Base-by-base conservation (phyloP, 2,888 invertebrate genomes). In the Muscina levida region DNA sequence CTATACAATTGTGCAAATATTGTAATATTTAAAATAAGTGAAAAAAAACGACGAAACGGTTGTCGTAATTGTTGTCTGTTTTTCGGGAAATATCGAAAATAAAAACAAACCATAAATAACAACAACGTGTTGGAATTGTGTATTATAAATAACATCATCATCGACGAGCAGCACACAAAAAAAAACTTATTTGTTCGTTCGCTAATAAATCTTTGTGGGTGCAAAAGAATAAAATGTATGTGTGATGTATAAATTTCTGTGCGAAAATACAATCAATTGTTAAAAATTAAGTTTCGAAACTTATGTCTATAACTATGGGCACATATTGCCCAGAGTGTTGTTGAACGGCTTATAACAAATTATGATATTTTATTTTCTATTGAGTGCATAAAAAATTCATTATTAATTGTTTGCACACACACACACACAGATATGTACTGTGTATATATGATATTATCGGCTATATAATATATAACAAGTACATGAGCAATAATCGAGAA, bases 371-470 rank as follows among this genome's bases (percentile, higher is more conserved):
- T 65, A 72, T 70, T 70, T 59, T n/a, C n/a, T 70, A 73, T 76
- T 80, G 42, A 80, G 65, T 76, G 65, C 68, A 39, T n/a, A n/a
- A n/a, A 79, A 65, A 51, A 42, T 51, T 56, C 62, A 65, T 70
- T 44, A 24, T 26, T 72, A 67, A 62, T 77, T 66, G 22, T 66
- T 72, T 57, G 53, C n/a, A n/a, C n/a, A n/a, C n/a, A n/a, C n/a
- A n/a, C n/a, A n/a, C n/a, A n/a, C n/a, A n/a, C n/a, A n/a, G 51
- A 39, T 26, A 39, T 19, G 13, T 66, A 8, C 13, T 53, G 24
- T 53, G 19, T 22, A 17, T 51, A 51, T 22, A 1, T 51, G 22
- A 19, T 31, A 31, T 5, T 31, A 3, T 31, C 8, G 31, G 3
- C 3, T 31, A 31, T 31, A 31, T 31, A 31, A 31, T 31, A 31